Base-by-base conservation (phyloP, 2,113 vertebrate genomes). In the Elaphurus davidianus region DNA sequence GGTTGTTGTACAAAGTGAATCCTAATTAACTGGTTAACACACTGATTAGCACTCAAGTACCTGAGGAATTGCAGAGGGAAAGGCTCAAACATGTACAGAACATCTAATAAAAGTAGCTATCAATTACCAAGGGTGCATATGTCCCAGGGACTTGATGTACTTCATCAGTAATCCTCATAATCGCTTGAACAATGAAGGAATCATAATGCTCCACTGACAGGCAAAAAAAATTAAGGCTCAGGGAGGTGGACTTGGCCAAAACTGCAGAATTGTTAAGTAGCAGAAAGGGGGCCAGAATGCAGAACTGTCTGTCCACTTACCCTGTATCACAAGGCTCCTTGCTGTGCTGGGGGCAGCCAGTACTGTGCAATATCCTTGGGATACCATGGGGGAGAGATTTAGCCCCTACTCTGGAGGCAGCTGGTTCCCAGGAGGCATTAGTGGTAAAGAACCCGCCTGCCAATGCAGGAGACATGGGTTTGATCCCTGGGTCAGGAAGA, bases 21-120 rank as follows among this genome's bases (percentile, higher is more conserved):
- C 60, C 36, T 96, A 94, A 91, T 91, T 60, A 94, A 95, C n/a
- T 84, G 43, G 57, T 85, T 91, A 79, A 40, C 45, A 91, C 12
- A 23, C 23, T 40, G 54, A 60, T n/a, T n/a, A 94, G 64, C 30
- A 54, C 30, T 90, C 43, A 52, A 21, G 7, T 57, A 64, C 52
- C 64, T 71, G 50, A 78, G 81, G 82, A 92, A 94, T 1, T 62
- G 12, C 21, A 94, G 36, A 25, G 28, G 13, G 7, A 84, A 86
- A 81, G 15, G 30, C 43, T 57, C 36, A 52, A 55, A 92, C 15
- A 71, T 67, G 54, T 93, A 43, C 5, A 64, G 84, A 92, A 71
- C 9, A 64, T 76, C 25, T 40, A 59, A 54, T 82, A 81, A 79
- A 4, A 92, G 76, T 7, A 83, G 91, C 54, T 33, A 23, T 40